Conservation (phyloP, 1,140 invertebrate genomes). For the Gerris buenoi region DNA sequence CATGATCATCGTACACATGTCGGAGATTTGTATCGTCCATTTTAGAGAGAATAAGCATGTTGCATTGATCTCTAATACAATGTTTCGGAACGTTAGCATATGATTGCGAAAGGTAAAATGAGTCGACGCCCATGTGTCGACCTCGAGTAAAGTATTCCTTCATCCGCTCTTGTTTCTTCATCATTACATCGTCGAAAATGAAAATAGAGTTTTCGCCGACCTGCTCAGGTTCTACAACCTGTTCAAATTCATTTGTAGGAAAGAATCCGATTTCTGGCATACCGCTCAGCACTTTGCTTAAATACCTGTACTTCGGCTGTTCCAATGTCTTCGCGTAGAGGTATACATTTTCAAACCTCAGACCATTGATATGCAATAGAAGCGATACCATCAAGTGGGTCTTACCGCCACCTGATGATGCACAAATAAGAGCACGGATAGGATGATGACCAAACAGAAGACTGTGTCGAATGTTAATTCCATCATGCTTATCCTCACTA, state of each 20-base stretch:
- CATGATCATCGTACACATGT: background rate
- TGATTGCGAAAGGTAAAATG: background rate
- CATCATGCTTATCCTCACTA: too few relatives aligned
- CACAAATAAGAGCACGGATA: too few relatives aligned
- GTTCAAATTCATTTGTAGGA: slow-evolving; percentile 10
- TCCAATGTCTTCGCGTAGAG: slow-evolving; percentile 24
- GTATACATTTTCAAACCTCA: slow-evolving; percentile 28
- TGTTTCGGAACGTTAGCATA: background rate
- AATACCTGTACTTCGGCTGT: slow-evolving; percentile 25
- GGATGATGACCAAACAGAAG: too few relatives aligned
- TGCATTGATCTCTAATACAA: background rate
- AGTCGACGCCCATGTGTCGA: background rate
- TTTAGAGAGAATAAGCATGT: background rate
- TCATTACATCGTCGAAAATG: slow-evolving; percentile 12
- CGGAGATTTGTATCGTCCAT: background rate
- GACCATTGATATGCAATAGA: too few relatives aligned
- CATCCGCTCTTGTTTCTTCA: background rate
- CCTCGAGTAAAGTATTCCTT: background rate
- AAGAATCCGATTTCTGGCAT: slow-evolving; percentile 21
- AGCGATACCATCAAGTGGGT: too few relatives aligned
- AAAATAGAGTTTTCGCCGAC: background rate
- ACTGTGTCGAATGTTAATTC: too few relatives aligned
- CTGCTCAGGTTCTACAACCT: background rate
- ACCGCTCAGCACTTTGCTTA: slow-evolving; percentile 18
- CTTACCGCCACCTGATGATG: too few relatives aligned